Base-by-base conservation (phyloP, 2,888 invertebrate species). In the Agonum fuliginosum region DNA sequence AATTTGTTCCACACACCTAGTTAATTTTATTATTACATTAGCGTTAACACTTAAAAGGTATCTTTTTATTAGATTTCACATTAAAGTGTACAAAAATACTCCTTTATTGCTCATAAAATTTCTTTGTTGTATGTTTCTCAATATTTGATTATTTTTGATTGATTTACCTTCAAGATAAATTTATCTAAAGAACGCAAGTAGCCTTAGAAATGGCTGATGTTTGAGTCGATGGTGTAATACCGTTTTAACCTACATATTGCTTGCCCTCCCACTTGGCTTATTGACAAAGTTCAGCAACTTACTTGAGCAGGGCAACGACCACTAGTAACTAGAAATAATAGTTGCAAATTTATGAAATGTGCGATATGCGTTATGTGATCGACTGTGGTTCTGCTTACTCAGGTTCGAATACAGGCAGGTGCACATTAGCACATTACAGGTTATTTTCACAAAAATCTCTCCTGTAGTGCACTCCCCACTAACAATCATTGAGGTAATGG, bases 81-180 rank as follows among this genome's bases (percentile, higher is more conserved):
- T 3, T 8, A n/a, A 37, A 37, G 8, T 37, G 8, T n/a, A 2
- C 37, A 37, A n/a, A 37, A 37, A 37, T n/a, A 37, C 10, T 37
- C 37, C 37, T 37, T 37, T 37, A 8, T 37, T n/a, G n/a, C n/a
- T n/a, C n/a, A 37, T 37, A 37, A 37, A 37, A 37, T 37, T 37
- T 37, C 37, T 37, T 37, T 37, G 8, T 37, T 37, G 37, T 37
- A n/a, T n/a, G 37, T 37, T 37, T 37, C 37, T n/a, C 37, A 37
- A 37, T 37, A 37, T 37, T 37, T 37, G 37, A 37, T 37, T 37
- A 37, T n/a, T n/a, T n/a, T n/a, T n/a, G n/a, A n/a, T n/a, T n/a
- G n/a, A n/a, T n/a, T n/a, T n/a, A n/a, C n/a, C n/a, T n/a, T n/a
- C n/a, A n/a, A n/a, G n/a, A n/a, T n/a, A n/a, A n/a, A n/a, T n/a